These are phyloP conservation scores for Apamea sordens DNA, from an alignment of 2,888 invertebrate species.

Conservation along the genomic window DNA sequence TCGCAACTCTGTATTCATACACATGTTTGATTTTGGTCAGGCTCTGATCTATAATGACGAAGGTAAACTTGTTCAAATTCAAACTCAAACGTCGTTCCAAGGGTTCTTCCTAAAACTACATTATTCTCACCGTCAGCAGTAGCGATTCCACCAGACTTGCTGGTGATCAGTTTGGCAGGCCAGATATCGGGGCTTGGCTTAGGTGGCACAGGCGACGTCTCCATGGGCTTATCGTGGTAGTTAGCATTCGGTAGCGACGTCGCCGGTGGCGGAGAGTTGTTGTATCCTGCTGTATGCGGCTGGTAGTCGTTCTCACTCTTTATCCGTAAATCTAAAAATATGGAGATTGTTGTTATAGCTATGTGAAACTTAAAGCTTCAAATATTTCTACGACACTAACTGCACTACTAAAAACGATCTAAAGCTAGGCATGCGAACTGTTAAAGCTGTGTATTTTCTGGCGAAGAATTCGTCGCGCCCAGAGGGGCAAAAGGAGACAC, in stretches of 20 bases:
- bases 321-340: slow-evolving; percentile 93
- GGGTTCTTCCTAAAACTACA: background rate
- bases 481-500: background rate
- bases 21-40: background rate
- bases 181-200: slow-evolving; percentile 91
- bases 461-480: slow-evolving; percentile 40
- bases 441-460: slow-evolving; percentile 46
- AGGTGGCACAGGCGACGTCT: slow-evolving; percentile 89
- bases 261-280: slow-evolving; percentile 91
- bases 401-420: slow-evolving; percentile 35
- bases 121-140: slow-evolving; percentile 94
- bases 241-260: slow-evolving; percentile 87
- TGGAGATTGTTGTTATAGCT: slow-evolving; percentile 6
- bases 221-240: slow-evolving; percentile 86
- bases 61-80: background rate
- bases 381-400: background rate
- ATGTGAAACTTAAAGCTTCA: background rate
- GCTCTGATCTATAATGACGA: background rate
- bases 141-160: slow-evolving; percentile 95
- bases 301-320: slow-evolving; percentile 92
- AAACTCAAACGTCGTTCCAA: background rate
- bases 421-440: slow-evolving; percentile 43
- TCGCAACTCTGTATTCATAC: background rate
- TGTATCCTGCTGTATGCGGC: slow-evolving; percentile 85
- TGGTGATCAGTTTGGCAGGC: slow-evolving; percentile 91